These are phyloP conservation scores for Desmodus rotundus DNA, from an alignment of 2,113 vertebrate species.

Conservation along the genomic window DNA sequence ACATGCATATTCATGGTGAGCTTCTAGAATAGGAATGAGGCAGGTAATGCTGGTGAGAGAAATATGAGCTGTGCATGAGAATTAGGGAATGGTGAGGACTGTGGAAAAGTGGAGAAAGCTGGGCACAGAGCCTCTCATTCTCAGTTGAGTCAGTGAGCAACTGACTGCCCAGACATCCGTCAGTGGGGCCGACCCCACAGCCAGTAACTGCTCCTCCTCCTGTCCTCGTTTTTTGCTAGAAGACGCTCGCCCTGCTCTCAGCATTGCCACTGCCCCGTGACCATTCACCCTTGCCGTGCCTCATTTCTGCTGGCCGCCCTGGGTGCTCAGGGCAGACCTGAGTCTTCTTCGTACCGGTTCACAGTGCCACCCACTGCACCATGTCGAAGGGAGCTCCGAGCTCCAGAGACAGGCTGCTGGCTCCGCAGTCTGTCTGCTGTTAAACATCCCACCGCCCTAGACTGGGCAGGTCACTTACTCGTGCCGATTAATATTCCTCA, in stretches of 20 bases:
- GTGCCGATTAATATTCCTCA: neutral
- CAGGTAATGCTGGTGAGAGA: too few species aligned
- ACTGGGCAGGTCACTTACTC: rapidly evolving
- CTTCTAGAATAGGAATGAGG: neutral
- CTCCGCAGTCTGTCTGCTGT: too few species aligned
- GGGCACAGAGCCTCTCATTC: rapidly evolving
- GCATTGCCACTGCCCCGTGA: neutral
- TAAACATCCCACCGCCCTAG: neutral
- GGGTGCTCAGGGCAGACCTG: neutral
- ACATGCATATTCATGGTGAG: neutral
- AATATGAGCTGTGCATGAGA: neutral
- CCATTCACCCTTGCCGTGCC: neutral
- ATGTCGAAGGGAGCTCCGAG: rapidly evolving
- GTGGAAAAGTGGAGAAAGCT: neutral
- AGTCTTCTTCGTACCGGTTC: neutral
- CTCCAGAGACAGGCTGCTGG: neutral
- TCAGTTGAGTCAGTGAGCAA: neutral
- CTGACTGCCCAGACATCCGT: neutral
- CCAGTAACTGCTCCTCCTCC: neutral
- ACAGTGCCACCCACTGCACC: rapidly evolving
- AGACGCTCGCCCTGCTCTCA: neutral
- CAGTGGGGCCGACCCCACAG: neutral
- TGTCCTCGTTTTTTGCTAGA: too few species aligned
- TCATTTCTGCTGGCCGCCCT: rapidly evolving
- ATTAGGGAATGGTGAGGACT: neutral